Base-by-base conservation (phyloP, 2,888 invertebrate genomes). In the Dugesia japonica region DNA sequence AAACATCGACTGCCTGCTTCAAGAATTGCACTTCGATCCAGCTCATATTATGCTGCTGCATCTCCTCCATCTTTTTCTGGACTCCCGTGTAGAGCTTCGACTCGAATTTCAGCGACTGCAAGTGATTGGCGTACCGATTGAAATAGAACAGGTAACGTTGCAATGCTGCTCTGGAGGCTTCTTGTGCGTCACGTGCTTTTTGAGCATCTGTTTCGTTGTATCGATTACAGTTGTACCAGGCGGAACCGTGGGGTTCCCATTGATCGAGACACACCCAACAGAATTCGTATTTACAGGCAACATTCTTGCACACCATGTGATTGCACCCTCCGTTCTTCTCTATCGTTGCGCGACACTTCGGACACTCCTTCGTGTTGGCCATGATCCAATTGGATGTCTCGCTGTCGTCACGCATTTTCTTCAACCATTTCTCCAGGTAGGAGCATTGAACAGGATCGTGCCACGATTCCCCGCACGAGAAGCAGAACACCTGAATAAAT, bases 1-100 rank as follows among this genome's bases (percentile, higher is more conserved):
- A 88, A 15, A 86, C 84, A 80, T 86, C 86, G 20, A 87, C 86
- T 77, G 97, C 97, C 85, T 94, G 92, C 86, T 92, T 92, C 82
- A 98, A 87, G 87, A 97, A 98, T 88, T 98, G 97, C 79, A 95
- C 94, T 89, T 98, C 97, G 82, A 97, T 97, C 97, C 97, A 98
- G 80, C 94, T 94, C 94, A 97, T 95, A 84, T 93, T 94, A 85
- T 94, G 93, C 84, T 94, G 93, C 84, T 98, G 97, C 95, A 98
- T 95, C 86, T 94, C 94, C 85, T 95, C 94, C 95, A 98, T 97
- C 87, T 97, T 97, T 84, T 91, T 90, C 86, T 94, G 92, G 78
- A 95, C 91, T 78, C 91, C 91, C 7, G 92, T 91, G 86, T 95
- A 94, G 77, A 97, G 88, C 88, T 95, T 95, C 86, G 90, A 90